These are phyloP conservation scores for Limnephilus marmoratus DNA, from an alignment of 2,888 invertebrate genomes.

Conservation along the genomic window DNA sequence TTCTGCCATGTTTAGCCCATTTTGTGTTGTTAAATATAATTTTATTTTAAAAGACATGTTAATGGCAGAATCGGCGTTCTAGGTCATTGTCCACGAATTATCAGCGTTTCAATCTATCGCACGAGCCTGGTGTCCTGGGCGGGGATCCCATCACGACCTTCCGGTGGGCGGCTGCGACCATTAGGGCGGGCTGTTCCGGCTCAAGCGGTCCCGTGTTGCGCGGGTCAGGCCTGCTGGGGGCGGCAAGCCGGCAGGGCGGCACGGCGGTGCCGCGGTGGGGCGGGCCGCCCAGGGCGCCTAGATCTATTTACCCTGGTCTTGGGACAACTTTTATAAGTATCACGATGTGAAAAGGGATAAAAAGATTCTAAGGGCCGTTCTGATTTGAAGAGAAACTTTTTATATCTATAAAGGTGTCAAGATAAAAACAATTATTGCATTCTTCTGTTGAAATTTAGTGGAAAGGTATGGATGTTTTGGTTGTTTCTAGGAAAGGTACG, in stretches of 20 bases:
- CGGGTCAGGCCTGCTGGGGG: slow-evolving; percentile 14
- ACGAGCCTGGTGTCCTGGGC: background rate
- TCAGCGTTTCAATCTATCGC: background rate
- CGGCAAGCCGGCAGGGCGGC: background rate
- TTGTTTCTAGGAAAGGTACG: too few species aligned
- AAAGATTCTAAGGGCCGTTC: background rate
- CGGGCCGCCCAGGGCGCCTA: background rate
- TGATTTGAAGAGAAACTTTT: background rate
- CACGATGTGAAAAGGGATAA: background rate
- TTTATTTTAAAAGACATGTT: too few species aligned
- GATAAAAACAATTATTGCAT: background rate
- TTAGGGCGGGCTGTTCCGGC: background rate
- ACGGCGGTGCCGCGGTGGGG: too few species aligned
- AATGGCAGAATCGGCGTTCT: background rate
- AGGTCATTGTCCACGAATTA: background rate
- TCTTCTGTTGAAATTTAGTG: too few species aligned
- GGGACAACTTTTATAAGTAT: background rate
- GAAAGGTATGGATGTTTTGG: too few species aligned
- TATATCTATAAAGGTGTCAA: background rate
- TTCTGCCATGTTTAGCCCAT: too few species aligned
- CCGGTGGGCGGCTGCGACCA: background rate
- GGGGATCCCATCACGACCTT: slow-evolving; percentile 15
- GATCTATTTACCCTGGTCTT: background rate
- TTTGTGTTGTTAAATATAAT: too few species aligned
- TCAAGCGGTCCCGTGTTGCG: slow-evolving; percentile 25